phyloP scores from a whole-genome alignment of 2,888 invertebrate species.

The Cephonodes hylas region DNA sequence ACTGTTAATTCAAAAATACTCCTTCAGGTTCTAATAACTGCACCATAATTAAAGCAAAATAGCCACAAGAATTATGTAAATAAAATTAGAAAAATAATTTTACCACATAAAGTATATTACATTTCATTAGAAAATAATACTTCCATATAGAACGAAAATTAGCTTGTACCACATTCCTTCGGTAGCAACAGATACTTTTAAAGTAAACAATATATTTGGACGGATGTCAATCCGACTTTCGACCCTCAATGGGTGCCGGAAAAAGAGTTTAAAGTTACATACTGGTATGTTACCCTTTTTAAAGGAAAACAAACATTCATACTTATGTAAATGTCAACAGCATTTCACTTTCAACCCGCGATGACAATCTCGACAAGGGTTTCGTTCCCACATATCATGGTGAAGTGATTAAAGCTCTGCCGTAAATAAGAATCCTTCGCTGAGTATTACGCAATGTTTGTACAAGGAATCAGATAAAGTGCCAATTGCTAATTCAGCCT shows the following conservation, averaged over 20 bases:
- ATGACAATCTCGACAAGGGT: conserved; percentile 13
- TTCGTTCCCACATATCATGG: conserved; percentile 2
- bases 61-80: no score
- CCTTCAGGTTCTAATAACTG: no score
- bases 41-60: no score
- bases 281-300: conserved; percentile 38
- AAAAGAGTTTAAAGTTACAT: conserved; percentile 45
- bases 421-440: background rate
- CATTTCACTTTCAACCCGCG: conserved; percentile 33
- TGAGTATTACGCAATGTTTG: background rate
- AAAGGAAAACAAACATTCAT: conserved; percentile 43
- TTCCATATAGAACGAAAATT: background rate
- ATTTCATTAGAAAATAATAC: no score
- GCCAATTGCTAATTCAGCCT: no score
- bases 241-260: conserved; percentile 43
- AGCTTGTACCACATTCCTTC: background rate
- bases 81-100: no score
- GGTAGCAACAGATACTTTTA: conserved; percentile 24
- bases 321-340: conserved; percentile 27
- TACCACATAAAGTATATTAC: no score
- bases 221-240: conserved; percentile 52
- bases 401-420: background rate
- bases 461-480: background rate
- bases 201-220: conserved; percentile 35
- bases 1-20: no score